Evolutionary conservation across 2,113 vertebrate genomes (phyloP), one percentile per base, ranked within the genome.

Genomic region (Paradoxurus hermaphroditus): DNA sequence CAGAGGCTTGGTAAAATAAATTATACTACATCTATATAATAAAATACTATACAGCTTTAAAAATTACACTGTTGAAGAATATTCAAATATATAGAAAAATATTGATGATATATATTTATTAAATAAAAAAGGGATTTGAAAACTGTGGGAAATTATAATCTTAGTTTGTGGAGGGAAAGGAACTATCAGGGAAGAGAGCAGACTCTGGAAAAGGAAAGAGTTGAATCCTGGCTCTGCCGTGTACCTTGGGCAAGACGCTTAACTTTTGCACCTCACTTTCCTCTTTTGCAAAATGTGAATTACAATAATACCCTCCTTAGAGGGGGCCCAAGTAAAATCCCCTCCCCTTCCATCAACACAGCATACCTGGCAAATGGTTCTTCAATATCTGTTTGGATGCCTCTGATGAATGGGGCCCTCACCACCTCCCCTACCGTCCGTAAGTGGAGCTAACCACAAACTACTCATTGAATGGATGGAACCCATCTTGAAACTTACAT

Each of bases 71-170:
- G 93, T 73, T 29, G 4, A 77, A 49, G 75, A 90, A 91, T 78
- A 97, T 96, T 92, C 85, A 96, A 78, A 96, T 91, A 59, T 29
- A 88, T 90, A 86, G 93, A 39, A 92, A 97, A 88, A 78, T 86
- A 63, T 68, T 91, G 85, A 25, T 53, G 70, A 85, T 81, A 3
- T 39, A 79, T n/a, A 83, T 91, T 62, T 95, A 72, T 44, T 91
- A 81, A 82, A 72, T 72, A 82, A 53, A 94, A 96, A 75, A 10
- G 19, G 75, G 77, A 62, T 65, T 91, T 86, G 72, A 88, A 93
- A 96, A 77, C 86, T n/a, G n/a, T 49, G 59, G 16, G 18, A 82
- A 92, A 49, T 70, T 23, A 46, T 19, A 34, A 10, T 72, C 93
- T 85, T 18, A 0, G 34, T 81, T 51, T 84, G 19, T 10, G 6